Evolutionary conservation across 2,888 invertebrate genomes (phyloP).

Genomic region (Parthenolecanium corni): DNA sequence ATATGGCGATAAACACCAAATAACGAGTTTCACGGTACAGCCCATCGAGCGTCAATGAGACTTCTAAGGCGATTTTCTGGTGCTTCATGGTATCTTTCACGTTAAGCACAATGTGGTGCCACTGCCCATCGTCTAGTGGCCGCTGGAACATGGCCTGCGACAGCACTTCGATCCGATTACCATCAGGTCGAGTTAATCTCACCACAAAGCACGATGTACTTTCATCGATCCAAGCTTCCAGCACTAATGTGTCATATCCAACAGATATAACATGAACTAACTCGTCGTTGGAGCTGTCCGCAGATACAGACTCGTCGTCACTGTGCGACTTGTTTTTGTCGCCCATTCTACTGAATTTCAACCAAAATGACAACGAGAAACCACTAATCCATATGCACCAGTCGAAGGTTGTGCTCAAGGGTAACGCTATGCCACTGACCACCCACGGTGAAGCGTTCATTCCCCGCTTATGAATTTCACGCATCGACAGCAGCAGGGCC

Average conservation of each 20-base stretch:
- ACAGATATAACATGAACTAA: slow-evolving; percentile 48
- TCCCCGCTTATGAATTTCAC: slow-evolving; percentile 30
- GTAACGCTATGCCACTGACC: slow-evolving; percentile 37
- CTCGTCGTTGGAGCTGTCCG: slow-evolving; percentile 20
- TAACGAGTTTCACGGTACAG: slow-evolving; percentile 46
- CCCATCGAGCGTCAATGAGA: slow-evolving; percentile 49
- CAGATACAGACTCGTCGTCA: neutral
- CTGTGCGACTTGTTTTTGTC: neutral
- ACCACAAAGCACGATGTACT: slow-evolving; percentile 35
- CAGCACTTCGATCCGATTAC: slow-evolving; percentile 42
- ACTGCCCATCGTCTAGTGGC: slow-evolving; percentile 42
- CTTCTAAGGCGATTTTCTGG: slow-evolving; percentile 44
- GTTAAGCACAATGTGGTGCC: slow-evolving; percentile 50
- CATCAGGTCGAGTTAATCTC: slow-evolving; percentile 46
- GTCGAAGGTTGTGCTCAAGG: slow-evolving; percentile 40
- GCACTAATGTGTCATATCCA: slow-evolving; percentile 50
- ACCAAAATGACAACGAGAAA: slow-evolving; percentile 49
- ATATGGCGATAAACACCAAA: slow-evolving; percentile 48
- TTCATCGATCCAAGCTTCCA: slow-evolving; percentile 51
- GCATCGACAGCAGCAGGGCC: slow-evolving; percentile 29
- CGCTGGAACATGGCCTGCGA: slow-evolving; percentile 43
- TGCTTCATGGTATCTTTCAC: slow-evolving; percentile 47
- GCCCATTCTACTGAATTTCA: slow-evolving; percentile 34
- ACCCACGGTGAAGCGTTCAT: slow-evolving; percentile 33
- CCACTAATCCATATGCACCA: slow-evolving; percentile 54